Base-by-base conservation (phyloP, 2,888 invertebrate species). In the Onthophagus sagittarius region DNA sequence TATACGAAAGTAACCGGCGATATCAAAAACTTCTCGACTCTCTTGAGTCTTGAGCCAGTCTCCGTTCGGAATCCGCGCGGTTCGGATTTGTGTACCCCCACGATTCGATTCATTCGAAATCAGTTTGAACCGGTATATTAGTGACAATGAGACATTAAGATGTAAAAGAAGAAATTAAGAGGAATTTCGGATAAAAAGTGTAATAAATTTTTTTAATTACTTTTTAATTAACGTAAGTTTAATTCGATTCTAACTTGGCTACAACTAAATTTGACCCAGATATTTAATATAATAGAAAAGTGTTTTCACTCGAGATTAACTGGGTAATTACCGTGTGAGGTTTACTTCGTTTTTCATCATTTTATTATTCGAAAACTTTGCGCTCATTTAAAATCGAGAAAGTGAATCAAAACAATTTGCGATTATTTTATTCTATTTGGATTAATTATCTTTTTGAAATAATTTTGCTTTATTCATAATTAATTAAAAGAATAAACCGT, bases 1-100 rank as follows among this genome's bases (percentile, higher is more conserved):
- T 14, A 62, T 15, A 67, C 67, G 67, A 67, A 67, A 67, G 67
- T 67, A 67, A 67, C 23, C 67, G 67, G 67, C 13, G 67, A 67
- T 67, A 67, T 67, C 67, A 67, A 67, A 67, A 67, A 23, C n/a
- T 23, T 23, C 23, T 23, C 23, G n/a, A 23, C 31, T 32, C 67
- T n/a, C 11, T 32, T 67, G 23, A 31, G 64, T 64, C 64, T 64
- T 64, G 64, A 67, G 67, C n/a, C 67, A 67, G 67, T 67, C 67
- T 67, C 23, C 39, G 39, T 53, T 53, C 39, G 39, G 39, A 53
- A 53, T 53, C n/a, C 67, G 67, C 31, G 15, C 23, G 67, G 6
- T 31, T 31, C 31, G 31, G 67, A 5, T 23, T 32, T 32, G 31
- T 23, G 67, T 23, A 64, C 23, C 15, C 15, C 31, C 23, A 23